These are phyloP conservation scores for Trididemnum miniatum DNA, from an alignment of 23 tunicate species.

Conservation along the genomic window DNA sequence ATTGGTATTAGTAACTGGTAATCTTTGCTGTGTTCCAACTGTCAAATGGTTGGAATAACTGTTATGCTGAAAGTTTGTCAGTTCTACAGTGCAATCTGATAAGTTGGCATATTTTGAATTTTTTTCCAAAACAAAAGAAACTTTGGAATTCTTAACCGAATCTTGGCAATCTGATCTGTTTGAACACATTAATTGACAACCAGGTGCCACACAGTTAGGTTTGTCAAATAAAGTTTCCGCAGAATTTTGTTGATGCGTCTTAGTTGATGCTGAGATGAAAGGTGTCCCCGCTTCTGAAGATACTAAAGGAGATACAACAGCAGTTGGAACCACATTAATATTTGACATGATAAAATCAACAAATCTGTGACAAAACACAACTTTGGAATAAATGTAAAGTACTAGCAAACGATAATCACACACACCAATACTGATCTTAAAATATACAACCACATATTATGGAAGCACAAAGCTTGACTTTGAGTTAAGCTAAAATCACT, in stretches of 20 bases:
- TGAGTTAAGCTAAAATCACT: too few species aligned
- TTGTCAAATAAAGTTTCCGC: not conserved
- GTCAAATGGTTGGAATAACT: not conserved
- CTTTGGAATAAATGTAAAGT: too few species aligned
- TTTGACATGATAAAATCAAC: not conserved
- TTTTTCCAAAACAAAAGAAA: not conserved
- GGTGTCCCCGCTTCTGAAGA: too few species aligned
- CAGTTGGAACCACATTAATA: slow-evolving; percentile 14
- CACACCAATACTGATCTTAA: too few species aligned
- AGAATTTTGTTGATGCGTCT: not conserved
- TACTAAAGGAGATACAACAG: slow-evolving; percentile 22
- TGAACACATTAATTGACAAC: not conserved
- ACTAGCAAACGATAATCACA: too few species aligned
- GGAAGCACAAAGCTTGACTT: too few species aligned
- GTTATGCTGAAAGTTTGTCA: not conserved
- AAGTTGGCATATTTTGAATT: not conserved
- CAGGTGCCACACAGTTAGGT: not conserved
- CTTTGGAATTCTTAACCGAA: not conserved
- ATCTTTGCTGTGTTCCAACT: too few species aligned
- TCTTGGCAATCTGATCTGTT: not conserved
- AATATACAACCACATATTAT: too few species aligned
- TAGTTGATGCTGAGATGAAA: not conserved
- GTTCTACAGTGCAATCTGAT: not conserved
- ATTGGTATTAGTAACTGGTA: not conserved
- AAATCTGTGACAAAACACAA: too few species aligned